Evolutionary conservation across 2,888 invertebrate genomes (phyloP), one percentile per base, ranked within the genome.

Genomic region (Drosophila anomalipes): DNA sequence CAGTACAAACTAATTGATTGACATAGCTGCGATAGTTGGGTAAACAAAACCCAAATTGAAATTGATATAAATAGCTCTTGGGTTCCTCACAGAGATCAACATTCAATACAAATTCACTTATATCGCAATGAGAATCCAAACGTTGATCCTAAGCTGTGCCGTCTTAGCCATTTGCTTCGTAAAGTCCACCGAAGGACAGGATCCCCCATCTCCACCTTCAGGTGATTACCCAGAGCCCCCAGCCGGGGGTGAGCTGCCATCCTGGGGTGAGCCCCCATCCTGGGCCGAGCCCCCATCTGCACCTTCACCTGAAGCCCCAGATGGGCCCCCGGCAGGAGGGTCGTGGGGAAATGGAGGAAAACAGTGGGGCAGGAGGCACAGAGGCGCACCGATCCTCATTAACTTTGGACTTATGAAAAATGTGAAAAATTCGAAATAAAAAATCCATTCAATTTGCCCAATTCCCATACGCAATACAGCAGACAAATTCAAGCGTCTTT

Each of bases 241-340:
- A 16, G 2, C 16, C 22, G 22, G 22, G 22, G 22, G 22, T 22
- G 22, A 22, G 22, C 22, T 1, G 22, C 22, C 22, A 22, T 22
- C 26, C 26, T 26, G 26, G 26, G 2, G 0, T 37, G 37, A 16
- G 0, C 2, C 37, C 7, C 0, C 37, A 22, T 22, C 22, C 22
- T 22, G 22, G 4, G 10, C 10, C 10, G 33, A 32, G 0, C 3
- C 10, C 10, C 3, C 32, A 2, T 0, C 32, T 32, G 9, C 0
- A 1, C 0, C 30, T 7, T 0, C 35, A 35, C 1, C 14, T 35
- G 33, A 35, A 1, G 0, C 3, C 16, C 0, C 6, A 37, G 6
- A 6, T 32, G 2, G 0, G 30, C 30, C 1, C 0, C 33, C 33
- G 3, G 1, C 1, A 37, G 0, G 2, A 0, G 0, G 4, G 10